Conservation (phyloP, 2,888 invertebrate genomes). For the Ectobius pallidus region DNA sequence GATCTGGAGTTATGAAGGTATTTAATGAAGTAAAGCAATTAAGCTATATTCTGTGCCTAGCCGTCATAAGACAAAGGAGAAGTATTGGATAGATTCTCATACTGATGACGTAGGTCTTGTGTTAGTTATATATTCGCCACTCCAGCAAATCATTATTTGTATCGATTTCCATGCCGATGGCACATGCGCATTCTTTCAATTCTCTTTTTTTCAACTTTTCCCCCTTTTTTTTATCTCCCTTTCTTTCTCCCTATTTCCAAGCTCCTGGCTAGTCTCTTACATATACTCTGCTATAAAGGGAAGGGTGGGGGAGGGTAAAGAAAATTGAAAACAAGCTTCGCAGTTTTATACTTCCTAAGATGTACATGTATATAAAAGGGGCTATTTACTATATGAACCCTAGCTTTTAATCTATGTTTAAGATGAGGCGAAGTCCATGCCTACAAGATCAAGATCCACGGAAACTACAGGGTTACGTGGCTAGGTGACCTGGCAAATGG, state of each 20-base stretch:
- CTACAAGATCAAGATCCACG: no score
- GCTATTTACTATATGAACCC: background rate
- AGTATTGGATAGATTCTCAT: background rate
- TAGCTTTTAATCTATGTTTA: background rate
- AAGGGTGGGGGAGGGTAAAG: background rate
- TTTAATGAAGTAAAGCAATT: no score
- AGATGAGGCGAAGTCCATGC: no score
- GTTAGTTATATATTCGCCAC: slow-evolving; percentile 40
- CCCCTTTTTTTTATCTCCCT: slow-evolving; percentile 18
- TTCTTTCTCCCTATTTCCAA: slow-evolving; percentile 31
- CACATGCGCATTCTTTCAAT: slow-evolving; percentile 40
- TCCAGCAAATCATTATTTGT: slow-evolving; percentile 43
- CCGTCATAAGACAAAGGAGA: no score
- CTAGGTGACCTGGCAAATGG: no score
- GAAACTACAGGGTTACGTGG: no score
- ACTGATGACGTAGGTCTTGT: slow-evolving; percentile 22
- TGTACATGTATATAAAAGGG: background rate
- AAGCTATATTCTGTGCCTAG: no score
- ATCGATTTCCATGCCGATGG: slow-evolving; percentile 41
- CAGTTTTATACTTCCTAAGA: background rate
- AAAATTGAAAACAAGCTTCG: slow-evolving; percentile 23
- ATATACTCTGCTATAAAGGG: background rate
- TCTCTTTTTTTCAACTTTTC: slow-evolving; percentile 14
- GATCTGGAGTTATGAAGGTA: no score
- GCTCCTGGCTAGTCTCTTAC: background rate